A percentile compares a stretch with the other conserved stretches of the same genome.
phyloP scores from a whole-genome alignment of 53 echinoderm and acorn worm species.

The Pentamera pediparva region DNA sequence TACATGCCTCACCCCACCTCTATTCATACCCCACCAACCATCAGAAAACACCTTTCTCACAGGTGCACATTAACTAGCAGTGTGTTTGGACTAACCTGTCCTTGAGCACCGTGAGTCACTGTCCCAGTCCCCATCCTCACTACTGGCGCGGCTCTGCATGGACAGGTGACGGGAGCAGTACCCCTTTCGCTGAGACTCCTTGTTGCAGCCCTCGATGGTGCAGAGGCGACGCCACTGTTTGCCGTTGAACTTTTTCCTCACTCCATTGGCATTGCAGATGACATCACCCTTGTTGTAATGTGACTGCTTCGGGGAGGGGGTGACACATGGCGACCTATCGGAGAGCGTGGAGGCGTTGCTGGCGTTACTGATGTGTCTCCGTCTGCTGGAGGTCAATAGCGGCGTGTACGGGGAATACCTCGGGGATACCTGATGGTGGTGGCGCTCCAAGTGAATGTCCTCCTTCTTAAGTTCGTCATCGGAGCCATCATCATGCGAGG shows the following conservation, averaged over 20 bases:
- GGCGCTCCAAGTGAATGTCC: constrained; percentile 53
- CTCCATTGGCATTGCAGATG: constrained; percentile 92
- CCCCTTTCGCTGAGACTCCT: constrained; percentile 90
- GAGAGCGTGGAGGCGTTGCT: constrained; percentile 76
- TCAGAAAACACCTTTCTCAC: no score
- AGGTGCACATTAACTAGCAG: no score
- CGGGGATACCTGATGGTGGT: constrained; percentile 47
- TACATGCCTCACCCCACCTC: no score
- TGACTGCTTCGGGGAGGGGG: constrained; percentile 66
- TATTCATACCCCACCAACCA: no score
- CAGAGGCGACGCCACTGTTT: constrained; percentile 96
- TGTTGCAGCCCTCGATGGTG: constrained; percentile 90
- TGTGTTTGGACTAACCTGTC: constrained; percentile 50
- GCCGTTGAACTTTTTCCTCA: constrained; percentile 94
- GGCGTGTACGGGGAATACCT: constrained; percentile 57
- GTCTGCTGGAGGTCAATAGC: constrained; percentile 37
- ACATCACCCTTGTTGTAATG: constrained; percentile 89
- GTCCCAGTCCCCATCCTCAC: constrained; percentile 89
- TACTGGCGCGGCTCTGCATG: constrained; percentile 57
- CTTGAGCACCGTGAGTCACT: constrained; percentile 83
- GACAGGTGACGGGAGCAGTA: constrained; percentile 96
- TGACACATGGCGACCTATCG: constrained; percentile 38
- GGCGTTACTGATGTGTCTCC: constrained; percentile 85
- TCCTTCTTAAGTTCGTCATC: constrained; percentile 73
- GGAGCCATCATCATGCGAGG: constrained; percentile 60